Percentiles rank a stretch among this genome's conserved stretches.
These are phyloP conservation scores for Schizaphis graminum DNA, from an alignment of 2,888 invertebrate genomes.

Conservation along the genomic window DNA sequence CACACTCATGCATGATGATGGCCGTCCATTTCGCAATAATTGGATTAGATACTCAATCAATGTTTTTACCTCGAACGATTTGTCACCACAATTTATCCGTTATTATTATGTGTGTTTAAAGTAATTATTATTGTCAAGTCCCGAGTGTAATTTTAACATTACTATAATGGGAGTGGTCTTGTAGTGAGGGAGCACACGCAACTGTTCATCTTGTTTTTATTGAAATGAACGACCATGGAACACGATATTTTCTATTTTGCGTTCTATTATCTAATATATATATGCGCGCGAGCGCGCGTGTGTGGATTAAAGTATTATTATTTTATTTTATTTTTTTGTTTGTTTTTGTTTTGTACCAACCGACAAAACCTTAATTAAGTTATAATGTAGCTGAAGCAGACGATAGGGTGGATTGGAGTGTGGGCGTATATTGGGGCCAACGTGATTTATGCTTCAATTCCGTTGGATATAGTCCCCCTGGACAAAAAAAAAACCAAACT, in stretches of 20 bases:
- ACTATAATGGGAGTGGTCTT: slow-evolving; percentile 51
- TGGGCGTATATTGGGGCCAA: slow-evolving; percentile 56
- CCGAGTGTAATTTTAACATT: neutral
- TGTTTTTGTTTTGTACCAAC: slow-evolving; percentile 1
- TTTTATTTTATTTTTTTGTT: slow-evolving; percentile 10
- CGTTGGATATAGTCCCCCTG: slow-evolving; percentile 43
- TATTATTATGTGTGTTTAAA: neutral
- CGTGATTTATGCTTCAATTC: slow-evolving; percentile 61
- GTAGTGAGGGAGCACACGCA: slow-evolving; percentile 31
- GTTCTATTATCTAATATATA: neutral
- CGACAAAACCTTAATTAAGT: slow-evolving; percentile 60
- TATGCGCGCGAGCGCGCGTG: neutral
- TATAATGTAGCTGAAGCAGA: slow-evolving; percentile 40
- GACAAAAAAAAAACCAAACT: neutral
- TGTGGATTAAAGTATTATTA: neutral
- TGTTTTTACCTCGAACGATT: slow-evolving; percentile 20
- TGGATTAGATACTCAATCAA: slow-evolving; percentile 36
- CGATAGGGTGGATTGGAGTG: slow-evolving; percentile 18
- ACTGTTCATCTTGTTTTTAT: slow-evolving; percentile 21
- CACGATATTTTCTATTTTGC: slow-evolving; percentile 51
- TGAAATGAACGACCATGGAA: slow-evolving; percentile 35
- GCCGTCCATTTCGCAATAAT: neutral
- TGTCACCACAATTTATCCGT: slow-evolving; percentile 15
- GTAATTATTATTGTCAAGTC: slow-evolving; percentile 28
- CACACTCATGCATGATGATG: neutral